These are phyloP conservation scores for Lissocephala sabroskyi DNA, from an alignment of 2,888 invertebrate genomes.

Conservation along the genomic window DNA sequence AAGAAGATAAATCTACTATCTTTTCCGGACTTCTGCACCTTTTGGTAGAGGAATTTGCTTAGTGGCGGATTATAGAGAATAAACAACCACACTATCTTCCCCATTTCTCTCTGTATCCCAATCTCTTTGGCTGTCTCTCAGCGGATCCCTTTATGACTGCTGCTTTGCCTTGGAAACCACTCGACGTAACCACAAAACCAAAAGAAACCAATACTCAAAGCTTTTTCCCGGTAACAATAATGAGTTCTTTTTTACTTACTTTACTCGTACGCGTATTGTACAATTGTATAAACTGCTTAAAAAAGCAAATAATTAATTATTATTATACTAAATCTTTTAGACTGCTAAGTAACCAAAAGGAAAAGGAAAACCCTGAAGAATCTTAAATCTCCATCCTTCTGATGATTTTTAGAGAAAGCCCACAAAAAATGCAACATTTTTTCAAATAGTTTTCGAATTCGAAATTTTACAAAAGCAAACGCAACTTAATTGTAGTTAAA, in stretches of 20 bases:
- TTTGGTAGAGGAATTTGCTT: too few relatives aligned
- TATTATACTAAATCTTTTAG: conserved; percentile 61
- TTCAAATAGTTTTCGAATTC: conserved; percentile 33
- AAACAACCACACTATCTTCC: too few relatives aligned
- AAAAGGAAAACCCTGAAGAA: conserved; percentile 30
- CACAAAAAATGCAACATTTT: conserved; percentile 10
- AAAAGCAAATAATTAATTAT: conserved; percentile 35
- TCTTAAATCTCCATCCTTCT: conserved; percentile 57
- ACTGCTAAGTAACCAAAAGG: conserved; percentile 57
- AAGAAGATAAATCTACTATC: too few relatives aligned
- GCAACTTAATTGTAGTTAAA: conserved; percentile 43
- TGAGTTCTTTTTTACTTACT: conserved; percentile 59
- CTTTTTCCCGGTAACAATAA: conserved; percentile 66
- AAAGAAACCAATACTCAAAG: conserved; percentile 25
- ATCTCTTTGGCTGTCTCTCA: too few relatives aligned
- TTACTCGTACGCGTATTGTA: conserved; percentile 28
- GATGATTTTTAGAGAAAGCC: conserved; percentile 47
- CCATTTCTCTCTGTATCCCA: too few relatives aligned
- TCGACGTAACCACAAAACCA: not conserved
- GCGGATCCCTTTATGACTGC: too few relatives aligned
- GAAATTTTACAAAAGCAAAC: conserved; percentile 52
- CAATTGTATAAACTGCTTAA: conserved; percentile 23
- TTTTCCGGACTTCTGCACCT: too few relatives aligned
- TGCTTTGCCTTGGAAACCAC: too few relatives aligned
- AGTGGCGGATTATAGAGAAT: too few relatives aligned